Base-by-base conservation (phyloP, 2,113 vertebrate species). In the Notothenia coriiceps region DNA sequence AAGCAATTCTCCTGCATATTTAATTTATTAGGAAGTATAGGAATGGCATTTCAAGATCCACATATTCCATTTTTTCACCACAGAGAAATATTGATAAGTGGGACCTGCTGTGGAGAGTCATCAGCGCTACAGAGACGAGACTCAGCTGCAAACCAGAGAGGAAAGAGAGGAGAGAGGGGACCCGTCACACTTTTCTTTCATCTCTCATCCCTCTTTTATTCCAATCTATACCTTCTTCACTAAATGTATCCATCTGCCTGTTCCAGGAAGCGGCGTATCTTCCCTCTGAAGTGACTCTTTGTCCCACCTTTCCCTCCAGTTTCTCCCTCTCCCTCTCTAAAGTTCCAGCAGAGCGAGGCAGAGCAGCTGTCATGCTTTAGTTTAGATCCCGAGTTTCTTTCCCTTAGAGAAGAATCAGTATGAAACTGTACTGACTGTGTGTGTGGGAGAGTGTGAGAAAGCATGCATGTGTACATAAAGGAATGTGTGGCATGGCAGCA, bases 321-420 rank as follows among this genome's bases (percentile, higher is more conserved):
- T 68, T 56, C 59, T 64, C 75, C 33, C 40, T 51, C 61, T 46
- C 74, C 33, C 40, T 51, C 61, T 46, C 74, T 68, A n/a, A 65
- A 61, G 57, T 83, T 80, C 85, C 80, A 84, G 18, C 72, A 71
- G 73, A 66, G 54, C 72, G 54, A 61, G 33, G 74, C 14, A 13
- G 76, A 79, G 83, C 80, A 87, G 77, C 87, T 88, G 89, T 79
- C 83, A 64, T 55, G 69, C 55, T 76, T 82, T 68, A 43, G 62
- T 60, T 88, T 73, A 77, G 78, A 79, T 82, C 65, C 35, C 43
- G 52, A 68, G n/a, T 35, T 72, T 55, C 35, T 85, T 76, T 59
- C 69, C 69, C 22, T 46, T 6, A 17, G 69, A 83, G 78, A 1
- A 22, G 35, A 22, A 67, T 15, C 43, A 67, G 43, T 52, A 15